Evolutionary conservation across 92 coral and sea anemone species (phyloP), one percentile per base, ranked within the genome.

Genomic region (Chrysogorgia sp.): DNA sequence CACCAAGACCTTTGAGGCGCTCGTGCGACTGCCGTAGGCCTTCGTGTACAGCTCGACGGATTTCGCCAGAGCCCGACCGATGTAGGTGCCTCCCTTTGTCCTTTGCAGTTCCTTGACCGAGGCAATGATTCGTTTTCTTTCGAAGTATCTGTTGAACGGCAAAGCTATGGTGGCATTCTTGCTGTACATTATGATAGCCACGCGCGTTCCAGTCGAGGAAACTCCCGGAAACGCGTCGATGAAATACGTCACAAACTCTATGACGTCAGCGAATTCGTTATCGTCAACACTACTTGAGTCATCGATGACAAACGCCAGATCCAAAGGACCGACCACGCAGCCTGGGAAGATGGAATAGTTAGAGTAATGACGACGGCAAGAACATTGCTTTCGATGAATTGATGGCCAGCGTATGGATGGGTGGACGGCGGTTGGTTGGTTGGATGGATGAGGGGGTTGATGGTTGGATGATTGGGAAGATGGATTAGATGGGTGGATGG

Each of bases 191-290:
- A 72, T 65, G 43, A 72, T 31, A 23, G 65, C 79, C 32, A 72
- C 79, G 15, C 79, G 79, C 1, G 79, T 72, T 5, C 79, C 79
- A 35, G 24, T 6, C 52, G 47, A 58, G 7, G 79, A 72, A 43
- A 72, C 35, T 7, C 65, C 79, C 0, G 79, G 79, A 59, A 53
- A 72, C 32, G 64, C 79, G 59, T 56, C 65, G 32, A 72, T 72
- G 62, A 37, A 31, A 19, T 72, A 56, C 47, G 79, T 72, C 33
- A 72, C 65, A 72, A 72, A 72, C 7, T 72, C 23, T 29, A 72
- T 56, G 48, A 72, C 79, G 28, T 52, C 79, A 31, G 12, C n/a
- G 23, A 52, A 72, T 55, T 72, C 79, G 19, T 53, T 32, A 0
- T 72, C 52, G n/a, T 56, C 17, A 13, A 72, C 52, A 56, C 79